Base-by-base conservation (phyloP, 2,797 vertebrate genomes). In the Spinibarbus caldwelli region DNA sequence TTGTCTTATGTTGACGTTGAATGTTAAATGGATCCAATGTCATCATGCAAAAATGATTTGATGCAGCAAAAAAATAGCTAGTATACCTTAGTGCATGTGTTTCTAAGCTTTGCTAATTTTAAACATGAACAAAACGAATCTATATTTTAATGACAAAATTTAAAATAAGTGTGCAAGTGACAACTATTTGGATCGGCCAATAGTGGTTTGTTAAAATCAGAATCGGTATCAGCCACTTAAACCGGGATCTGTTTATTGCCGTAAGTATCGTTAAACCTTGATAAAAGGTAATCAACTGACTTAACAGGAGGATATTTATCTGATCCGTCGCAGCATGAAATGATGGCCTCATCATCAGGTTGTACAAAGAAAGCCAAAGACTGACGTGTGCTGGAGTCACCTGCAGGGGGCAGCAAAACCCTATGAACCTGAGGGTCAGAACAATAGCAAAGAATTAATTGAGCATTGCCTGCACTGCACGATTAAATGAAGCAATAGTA, bases 341-440 rank as follows among this genome's bases (percentile, higher is more conserved):
- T 90, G 17, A 93, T 9, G 4, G 90, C 90, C 0, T 92, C 87
- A 1, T 95, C 77, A 21, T 95, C 94, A 0, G 95, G 94, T 0
- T 95, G 94, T 6, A 92, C 85, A 8, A 96, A 96, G 91, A 94
- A 96, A 10, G 87, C 94, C 86, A 95, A 2, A 52, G 93, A 94
- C 91, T 94, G 94, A 4, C 94, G 92, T 10, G 90, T 86, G 54
- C 86, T 84, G 41, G 23, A 14, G 87, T 92, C 90, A 49, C 92
- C 93, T 70, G 76, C 47, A 86, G 93, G 86, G 4, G 95, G 94
- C 49, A 95, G 84, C 87, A 93, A 34, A 62, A 96, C 95, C 73
- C 93, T 90, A 82, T 96, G 95, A 21, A 86, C 82, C 95, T 96
- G 86, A 66, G 19, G 67, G 49, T 31, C 10, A 57, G 7, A 29